Base-by-base conservation (phyloP, 2,888 invertebrate genomes). In the Saturnia japonica region DNA sequence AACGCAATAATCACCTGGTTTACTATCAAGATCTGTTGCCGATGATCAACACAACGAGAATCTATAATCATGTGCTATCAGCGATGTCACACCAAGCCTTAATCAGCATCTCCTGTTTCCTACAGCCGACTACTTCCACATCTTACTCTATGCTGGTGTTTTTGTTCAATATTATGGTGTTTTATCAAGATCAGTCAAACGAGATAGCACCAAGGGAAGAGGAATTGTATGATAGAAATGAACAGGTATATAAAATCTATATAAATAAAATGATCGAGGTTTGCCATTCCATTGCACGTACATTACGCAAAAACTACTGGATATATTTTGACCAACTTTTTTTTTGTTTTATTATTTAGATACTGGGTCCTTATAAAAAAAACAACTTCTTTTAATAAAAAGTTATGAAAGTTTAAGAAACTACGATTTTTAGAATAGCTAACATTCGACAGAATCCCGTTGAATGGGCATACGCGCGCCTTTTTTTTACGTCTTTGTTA, bases 11-110 rank as follows among this genome's bases (percentile, higher is more conserved):
- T n/a, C 88, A 91, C 70, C 80, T 82, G 0, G 68, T 76, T 0
- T 93, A 92, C 78, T 94, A 93, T 75, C 83, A 87, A 83, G 93
- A 94, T 71, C 77, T 94, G 0, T 72, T 93, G 0, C 92, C 93
- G 0, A 83, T 92, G 0, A 79, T 88, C 34, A 91, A 90, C 73
- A 40, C 12, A 40, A 64, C 40, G 16, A n/a, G 64, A n/a, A 40
- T 8, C n/a, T 34, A 40, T 40, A 64, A 64, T 40, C 84, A 90
- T 68, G 67, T 91, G 1, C 75, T 89, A 0, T 81, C 85, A 0
- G 77, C 80, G 4, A 83, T 85, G 78, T 87, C 87, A 0, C 82
- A 87, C 73, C 77, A 82, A 1, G 71, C 75, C 2, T 77, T 74
- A 0, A 79, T 90, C 51, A 86, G 73, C 19, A 81, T 92, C 42